Conservation (phyloP, 2,797 vertebrate genomes). For the Centropyge bicolor region DNA sequence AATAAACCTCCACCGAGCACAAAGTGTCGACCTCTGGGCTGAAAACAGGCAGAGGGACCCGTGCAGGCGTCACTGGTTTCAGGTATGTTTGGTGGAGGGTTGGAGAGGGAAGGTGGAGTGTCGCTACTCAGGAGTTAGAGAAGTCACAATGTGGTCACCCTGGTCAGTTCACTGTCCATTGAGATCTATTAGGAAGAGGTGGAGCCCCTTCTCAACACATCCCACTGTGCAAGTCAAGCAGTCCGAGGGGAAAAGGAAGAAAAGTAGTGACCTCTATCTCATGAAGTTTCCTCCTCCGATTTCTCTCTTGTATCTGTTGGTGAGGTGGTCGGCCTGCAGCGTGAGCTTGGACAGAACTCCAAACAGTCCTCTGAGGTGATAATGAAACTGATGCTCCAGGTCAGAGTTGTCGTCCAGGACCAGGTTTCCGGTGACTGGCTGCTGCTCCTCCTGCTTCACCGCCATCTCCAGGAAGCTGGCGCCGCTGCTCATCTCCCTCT, state of each 20-base stretch:
- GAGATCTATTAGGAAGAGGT: slow-evolving; percentile 36
- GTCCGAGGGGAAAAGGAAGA: slow-evolving; percentile 16
- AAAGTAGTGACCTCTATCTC: slow-evolving; percentile 70
- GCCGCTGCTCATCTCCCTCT: slow-evolving; percentile 82
- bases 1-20: slow-evolving; percentile 65
- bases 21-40: background rate
- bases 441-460: slow-evolving; percentile 81
- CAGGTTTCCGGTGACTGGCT: slow-evolving; percentile 51
- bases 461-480: slow-evolving; percentile 87
- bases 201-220: slow-evolving; percentile 51
- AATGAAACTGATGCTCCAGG: slow-evolving; percentile 87
- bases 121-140: slow-evolving; percentile 52
- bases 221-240: slow-evolving; percentile 66
- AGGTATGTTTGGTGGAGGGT: slow-evolving; percentile 13
- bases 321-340: slow-evolving; percentile 85
- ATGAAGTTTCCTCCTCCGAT: slow-evolving; percentile 86
- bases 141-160: slow-evolving; percentile 55
- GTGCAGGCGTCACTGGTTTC: slow-evolving; percentile 70
- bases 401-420: slow-evolving; percentile 69
- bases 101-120: slow-evolving; percentile 44
- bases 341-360: slow-evolving; percentile 88
- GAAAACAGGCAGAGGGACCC: background rate
- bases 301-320: slow-evolving; percentile 87
- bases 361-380: slow-evolving; percentile 87
- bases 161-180: slow-evolving; percentile 67